These are phyloP conservation scores for Amblyjoppa proteus DNA, from an alignment of 2,888 invertebrate genomes.

Conservation along the genomic window DNA sequence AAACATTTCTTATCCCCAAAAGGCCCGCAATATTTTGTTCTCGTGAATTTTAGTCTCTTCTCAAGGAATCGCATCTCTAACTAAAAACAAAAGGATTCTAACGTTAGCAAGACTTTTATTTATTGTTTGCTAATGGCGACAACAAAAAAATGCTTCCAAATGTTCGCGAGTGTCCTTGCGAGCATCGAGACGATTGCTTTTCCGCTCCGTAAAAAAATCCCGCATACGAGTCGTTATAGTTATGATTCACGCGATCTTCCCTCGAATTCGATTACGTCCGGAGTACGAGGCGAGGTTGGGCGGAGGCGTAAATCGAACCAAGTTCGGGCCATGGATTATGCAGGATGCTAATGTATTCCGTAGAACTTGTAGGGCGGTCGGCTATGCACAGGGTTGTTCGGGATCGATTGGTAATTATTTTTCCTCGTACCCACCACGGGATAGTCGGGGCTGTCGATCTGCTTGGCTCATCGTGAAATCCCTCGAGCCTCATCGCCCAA, in stretches of 20 bases:
- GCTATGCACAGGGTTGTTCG: background rate
- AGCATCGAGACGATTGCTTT: too few relatives aligned
- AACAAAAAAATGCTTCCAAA: too few relatives aligned
- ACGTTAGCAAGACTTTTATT: too few relatives aligned
- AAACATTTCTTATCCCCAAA: too few relatives aligned
- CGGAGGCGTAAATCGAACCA: background rate
- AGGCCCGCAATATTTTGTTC: too few relatives aligned
- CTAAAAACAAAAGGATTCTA: too few relatives aligned
- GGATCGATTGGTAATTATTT: slow-evolving; percentile 49
- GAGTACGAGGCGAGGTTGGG: background rate
- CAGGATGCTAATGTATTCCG: slow-evolving; percentile 11
- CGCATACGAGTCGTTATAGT: too few relatives aligned
- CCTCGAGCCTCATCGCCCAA: slow-evolving; percentile 28
- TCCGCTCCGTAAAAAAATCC: too few relatives aligned
- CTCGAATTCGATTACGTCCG: background rate
- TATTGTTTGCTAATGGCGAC: too few relatives aligned
- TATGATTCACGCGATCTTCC: background rate
- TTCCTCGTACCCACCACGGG: slow-evolving; percentile 11
- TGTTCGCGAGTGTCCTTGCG: too few relatives aligned
- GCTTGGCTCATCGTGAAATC: slow-evolving; percentile 22
- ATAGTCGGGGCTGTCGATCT: background rate
- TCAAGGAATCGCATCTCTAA: too few relatives aligned
- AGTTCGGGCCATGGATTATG: background rate
- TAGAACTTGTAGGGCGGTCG: background rate
- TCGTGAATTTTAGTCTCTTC: too few relatives aligned